Percentiles rank a stretch among this genome's conserved stretches.
Evolutionary conservation across 2,888 invertebrate species (phyloP).

Genomic region (Euzophera pinguis): DNA sequence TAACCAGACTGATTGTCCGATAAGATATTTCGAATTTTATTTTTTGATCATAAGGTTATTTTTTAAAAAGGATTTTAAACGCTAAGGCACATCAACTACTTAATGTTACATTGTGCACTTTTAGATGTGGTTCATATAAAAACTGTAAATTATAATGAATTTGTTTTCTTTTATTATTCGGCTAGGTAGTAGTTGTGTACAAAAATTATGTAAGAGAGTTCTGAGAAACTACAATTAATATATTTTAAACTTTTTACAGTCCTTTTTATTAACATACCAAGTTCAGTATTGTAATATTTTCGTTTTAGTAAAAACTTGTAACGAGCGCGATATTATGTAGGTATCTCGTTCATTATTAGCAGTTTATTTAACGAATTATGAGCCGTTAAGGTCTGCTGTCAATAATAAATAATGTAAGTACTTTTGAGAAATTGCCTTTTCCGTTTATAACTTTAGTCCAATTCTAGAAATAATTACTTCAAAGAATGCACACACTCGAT

Average conservation of each 20-base stretch:
- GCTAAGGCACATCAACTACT: conserved; percentile 45
- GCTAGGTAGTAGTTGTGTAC: not conserved
- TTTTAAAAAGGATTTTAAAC: conserved; percentile 23
- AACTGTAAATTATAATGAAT: not conserved
- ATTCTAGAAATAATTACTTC: too few species aligned
- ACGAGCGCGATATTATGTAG: too few species aligned
- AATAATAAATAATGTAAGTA: too few species aligned
- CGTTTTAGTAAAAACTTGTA: too few species aligned
- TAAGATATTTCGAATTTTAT: conserved; percentile 22
- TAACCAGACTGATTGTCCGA: conserved; percentile 40
- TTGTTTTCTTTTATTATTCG: not conserved
- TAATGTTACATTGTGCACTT: conserved; percentile 34
- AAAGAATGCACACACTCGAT: too few species aligned
- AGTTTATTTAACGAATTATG: too few species aligned
- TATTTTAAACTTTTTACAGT: not conserved
- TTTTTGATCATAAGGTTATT: conserved; percentile 25
- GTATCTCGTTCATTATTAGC: too few species aligned
- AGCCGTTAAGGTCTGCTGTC: too few species aligned
- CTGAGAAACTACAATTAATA: not conserved
- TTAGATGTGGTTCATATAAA: conserved; percentile 25
- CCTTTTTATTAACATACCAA: not conserved
- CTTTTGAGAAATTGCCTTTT: too few species aligned
- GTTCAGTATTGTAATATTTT: not conserved
- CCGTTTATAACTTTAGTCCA: too few species aligned
- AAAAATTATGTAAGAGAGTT: not conserved